Base-by-base conservation (phyloP, 2,797 vertebrate species). In the Lutjanus argentimaculatus region DNA sequence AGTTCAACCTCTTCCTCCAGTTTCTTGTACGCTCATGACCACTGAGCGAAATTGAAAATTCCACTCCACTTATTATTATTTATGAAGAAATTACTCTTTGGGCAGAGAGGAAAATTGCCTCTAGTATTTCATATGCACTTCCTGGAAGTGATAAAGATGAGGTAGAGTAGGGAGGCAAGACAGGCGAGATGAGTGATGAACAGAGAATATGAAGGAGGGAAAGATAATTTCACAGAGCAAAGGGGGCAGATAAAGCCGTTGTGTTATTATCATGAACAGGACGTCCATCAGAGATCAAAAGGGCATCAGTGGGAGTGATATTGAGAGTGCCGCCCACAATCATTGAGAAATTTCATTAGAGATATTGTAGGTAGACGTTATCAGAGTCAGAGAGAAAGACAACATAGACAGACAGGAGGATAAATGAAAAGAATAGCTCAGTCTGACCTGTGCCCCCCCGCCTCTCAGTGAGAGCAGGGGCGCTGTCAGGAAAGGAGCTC, bases 401-500 rank as follows among this genome's bases (percentile, higher is more conserved):
- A 80, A 66, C 53, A 70, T 48, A 68, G n/a, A 77, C 57, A 49
- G 83, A 85, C 52, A 21, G 72, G 76, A 74, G 77, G 67, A 77
- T 72, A 69, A 86, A 86, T 76, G 67, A 85, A 77, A 77, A 75
- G 71, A 87, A 70, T 45, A 59, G 42, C 81, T 53, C 48, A 13
- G 36, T 72, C 52, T 74, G 89, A 89, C 91, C 89, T 71, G 8
- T 74, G 78, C 81, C 70, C 81, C 70, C 79, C 52, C 15, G 0
- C 66, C 61, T 56, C 77, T 77, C 42, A 2, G 43, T 10, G 67
- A 59, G 66, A 16, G 46, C 59, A 63, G 49, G 68, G 85, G 77
- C 46, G 52, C 74, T 11, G 70, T 83, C 86, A 84, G 88, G 85
- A 88, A 91, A 74, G 77, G 51, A 67, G 76, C 25, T 21, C 22